phyloP scores from a whole-genome alignment of 1,140 invertebrate species.

The Drosophila eugracilis region DNA sequence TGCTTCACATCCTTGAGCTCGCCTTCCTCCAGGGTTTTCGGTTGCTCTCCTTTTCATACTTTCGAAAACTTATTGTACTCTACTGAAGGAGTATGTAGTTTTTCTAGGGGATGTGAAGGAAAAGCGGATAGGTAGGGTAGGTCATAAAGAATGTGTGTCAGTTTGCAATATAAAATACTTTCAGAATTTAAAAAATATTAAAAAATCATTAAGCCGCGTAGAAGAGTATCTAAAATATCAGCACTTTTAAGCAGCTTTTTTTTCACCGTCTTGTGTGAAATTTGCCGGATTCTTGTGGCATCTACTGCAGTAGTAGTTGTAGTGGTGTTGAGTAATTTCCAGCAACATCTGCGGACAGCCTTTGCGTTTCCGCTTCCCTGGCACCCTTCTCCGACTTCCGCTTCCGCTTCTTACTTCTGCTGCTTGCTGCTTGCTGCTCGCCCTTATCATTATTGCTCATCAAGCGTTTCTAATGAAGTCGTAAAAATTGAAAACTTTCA shows the following conservation, averaged over 20 bases:
- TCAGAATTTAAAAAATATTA: too few relatives aligned
- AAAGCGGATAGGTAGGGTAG: too few relatives aligned
- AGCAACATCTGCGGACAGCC: constrained; percentile 43
- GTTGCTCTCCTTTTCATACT: background rate
- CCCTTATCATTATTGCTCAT: constrained; percentile 75
- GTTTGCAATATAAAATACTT: too few relatives aligned
- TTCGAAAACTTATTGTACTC: background rate
- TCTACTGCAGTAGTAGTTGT: constrained; percentile 7
- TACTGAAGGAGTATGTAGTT: background rate
- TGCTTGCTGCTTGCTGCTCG: too few relatives aligned
- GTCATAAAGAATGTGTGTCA: too few relatives aligned
- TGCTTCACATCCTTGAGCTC: constrained; percentile 48
- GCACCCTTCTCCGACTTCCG: constrained; percentile 3
- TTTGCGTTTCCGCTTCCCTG: constrained; percentile 10
- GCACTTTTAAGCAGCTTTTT: background rate
- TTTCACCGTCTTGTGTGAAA: background rate
- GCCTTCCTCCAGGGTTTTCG: constrained; percentile 11
- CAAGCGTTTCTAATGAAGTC: constrained; percentile 78
- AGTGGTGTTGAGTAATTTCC: constrained; percentile 27
- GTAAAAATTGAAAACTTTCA: constrained; percentile 78
- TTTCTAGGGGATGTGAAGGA: background rate
- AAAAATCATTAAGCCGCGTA: too few relatives aligned
- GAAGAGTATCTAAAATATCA: constrained; percentile 3
- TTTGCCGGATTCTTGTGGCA: background rate
- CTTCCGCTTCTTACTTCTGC: too few relatives aligned